Evolutionary conservation across 1,140 invertebrate species (phyloP), one percentile per base, ranked within the genome.

Genomic region (Stenopsyche tienmushanensis): DNA sequence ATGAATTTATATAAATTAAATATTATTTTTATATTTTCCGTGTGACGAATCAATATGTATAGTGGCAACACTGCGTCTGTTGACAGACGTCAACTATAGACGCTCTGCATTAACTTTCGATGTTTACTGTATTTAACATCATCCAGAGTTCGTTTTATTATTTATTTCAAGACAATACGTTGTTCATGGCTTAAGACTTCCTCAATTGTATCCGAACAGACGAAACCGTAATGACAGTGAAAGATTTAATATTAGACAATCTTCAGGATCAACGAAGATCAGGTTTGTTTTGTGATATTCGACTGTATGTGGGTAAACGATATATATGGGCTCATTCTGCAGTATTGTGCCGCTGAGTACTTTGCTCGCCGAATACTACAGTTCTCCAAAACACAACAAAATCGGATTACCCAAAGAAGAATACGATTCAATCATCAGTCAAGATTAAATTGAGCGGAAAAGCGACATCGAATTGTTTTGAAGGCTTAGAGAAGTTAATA

Each of bases 341-440:
- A 1, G 18, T 65, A 3, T 23, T 65, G 21, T 58, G 63, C 50
- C 69, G 10, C 3, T 70, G 0, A 67, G 65, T 17, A 52, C 69
- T 0, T 62, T 62, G 5, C 13, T 34, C 5, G 15, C 45, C n/a
- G 15, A 15, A 7, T 20, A 23, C 5, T 62, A 62, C 17, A 50
- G 52, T 2, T 34, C 49, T 3, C 21, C n/a, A 15, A 62, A 62
- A 41, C 47, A 25, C 7, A 60, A 45, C 10, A 60, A 24, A 13
- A 34, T 34, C 13, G 29, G 29, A 5, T 13, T 34, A 13, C 29
- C 29, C 13, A 13, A 17, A 34, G 15, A 34, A 26, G 24, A 45
- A 45, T 8, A 1, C 29, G 5, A 7, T 34, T 7, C 10, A 47
- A 20, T n/a, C 57, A 44, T 49, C 18, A 9, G 24, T 49, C 15